Base-by-base conservation (phyloP, 2,888 invertebrate genomes). In the Drosophila atripex region DNA sequence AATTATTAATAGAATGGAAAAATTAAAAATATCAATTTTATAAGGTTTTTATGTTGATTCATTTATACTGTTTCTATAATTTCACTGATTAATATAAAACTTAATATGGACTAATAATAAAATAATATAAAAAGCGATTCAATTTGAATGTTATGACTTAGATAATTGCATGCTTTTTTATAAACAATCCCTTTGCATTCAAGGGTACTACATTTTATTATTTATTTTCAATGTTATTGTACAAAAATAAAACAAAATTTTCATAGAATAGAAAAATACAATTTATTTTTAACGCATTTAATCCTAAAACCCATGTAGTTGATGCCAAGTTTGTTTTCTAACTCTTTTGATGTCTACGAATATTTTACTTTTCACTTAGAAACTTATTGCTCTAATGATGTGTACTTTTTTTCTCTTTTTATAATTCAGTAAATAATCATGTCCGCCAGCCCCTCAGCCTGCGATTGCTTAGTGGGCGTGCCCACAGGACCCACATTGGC, bases 401-500 rank as follows among this genome's bases (percentile, higher is more conserved):
- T 28, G 2, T 32, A 12, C 12, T 4, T 18, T 30, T 11, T 18
- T 32, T 52, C 45, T 9, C 56, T 77, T 16, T 18, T 23, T 47
- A 41, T 6, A 56, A 75, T 77, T n/a, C 14, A 54, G 39, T 38
- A 21, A 14, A 50, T 38, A 56, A 76, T 28, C 52, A 85, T 85
- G 84, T 78, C 86, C 58, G 56, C 80, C 68, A 70, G 77, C 70
- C 32, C 77, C 68, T 86, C 94, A 71, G 76, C 94, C 71, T 97
- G 97, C 92, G 96, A 96, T 92, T 97, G 97, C 90, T 95, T 96
- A 73, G 94, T 96, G 91, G 94, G 95, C 74, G 93, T 94, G 89
- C 95, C 96, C 84, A 93, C 93, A 38, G 96, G 97, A n/a, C 97
- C 96, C 5, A 97, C 96, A 52, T 92, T 97, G 80, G 96, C 97